Conservation (phyloP, 2,797 vertebrate species). For the Microctenopoma steveboyesi region DNA sequence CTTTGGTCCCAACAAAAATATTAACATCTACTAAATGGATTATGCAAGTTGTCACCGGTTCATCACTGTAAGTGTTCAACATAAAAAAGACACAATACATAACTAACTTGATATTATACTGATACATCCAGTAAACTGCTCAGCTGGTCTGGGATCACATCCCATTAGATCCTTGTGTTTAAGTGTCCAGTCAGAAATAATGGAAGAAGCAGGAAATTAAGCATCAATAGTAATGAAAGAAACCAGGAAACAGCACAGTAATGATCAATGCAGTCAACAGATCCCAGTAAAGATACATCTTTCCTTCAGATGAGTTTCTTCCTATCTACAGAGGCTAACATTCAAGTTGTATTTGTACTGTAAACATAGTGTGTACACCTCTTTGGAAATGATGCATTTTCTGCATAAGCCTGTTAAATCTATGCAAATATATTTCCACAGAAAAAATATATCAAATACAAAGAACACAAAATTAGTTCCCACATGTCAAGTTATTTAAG, state of each 20-base stretch:
- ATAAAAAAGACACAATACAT: not conserved
- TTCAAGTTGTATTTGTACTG: constrained; percentile 15
- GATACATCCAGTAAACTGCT: constrained; percentile 1
- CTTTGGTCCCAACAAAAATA: too few relatives aligned
- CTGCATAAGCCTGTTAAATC: constrained; percentile 9
- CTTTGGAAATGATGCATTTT: constrained; percentile 34
- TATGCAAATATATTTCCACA: not conserved
- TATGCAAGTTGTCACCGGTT: too few relatives aligned
- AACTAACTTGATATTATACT: not conserved
- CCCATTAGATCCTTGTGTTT: constrained; percentile 1
- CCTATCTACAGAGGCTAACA: not conserved
- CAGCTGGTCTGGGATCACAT: not conserved
- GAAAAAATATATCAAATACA: constrained; percentile 53
- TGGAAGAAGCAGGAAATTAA: constrained; percentile 5
- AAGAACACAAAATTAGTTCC: constrained; percentile 48
- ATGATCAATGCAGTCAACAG: constrained; percentile 8
- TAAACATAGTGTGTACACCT: constrained; percentile 24
- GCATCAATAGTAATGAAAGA: not conserved
- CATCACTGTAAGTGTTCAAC: too few relatives aligned
- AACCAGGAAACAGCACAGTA: not conserved
- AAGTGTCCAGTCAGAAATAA: not conserved
- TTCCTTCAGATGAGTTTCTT: not conserved
- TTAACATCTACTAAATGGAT: too few relatives aligned
- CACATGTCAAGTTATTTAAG: not conserved
- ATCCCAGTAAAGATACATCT: not conserved